phyloP scores from a whole-genome alignment of 2,888 invertebrate genomes.

The Drosophila monieri region DNA sequence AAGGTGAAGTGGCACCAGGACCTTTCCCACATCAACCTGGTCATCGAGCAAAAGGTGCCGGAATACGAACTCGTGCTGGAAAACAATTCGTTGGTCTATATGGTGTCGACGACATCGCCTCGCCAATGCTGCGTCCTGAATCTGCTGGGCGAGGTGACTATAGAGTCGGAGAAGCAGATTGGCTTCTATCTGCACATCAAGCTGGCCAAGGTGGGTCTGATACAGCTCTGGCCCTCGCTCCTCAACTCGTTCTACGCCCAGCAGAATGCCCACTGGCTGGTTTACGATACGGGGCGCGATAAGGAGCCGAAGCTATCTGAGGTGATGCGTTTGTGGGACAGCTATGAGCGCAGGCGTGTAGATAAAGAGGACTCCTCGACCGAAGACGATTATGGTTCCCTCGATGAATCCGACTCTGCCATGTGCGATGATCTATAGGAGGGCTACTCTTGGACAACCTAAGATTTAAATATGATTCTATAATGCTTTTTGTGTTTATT shows the following conservation, averaged over 20 bases:
- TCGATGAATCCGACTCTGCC: not conserved
- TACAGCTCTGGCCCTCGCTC: slow-evolving; percentile 52
- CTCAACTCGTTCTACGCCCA: slow-evolving; percentile 48
- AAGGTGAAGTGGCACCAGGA: slow-evolving; percentile 59
- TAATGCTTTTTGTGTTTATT: not conserved
- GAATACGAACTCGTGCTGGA: slow-evolving; percentile 49
- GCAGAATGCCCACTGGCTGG: slow-evolving; percentile 52
- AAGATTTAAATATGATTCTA: not conserved
- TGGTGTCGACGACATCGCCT: slow-evolving; percentile 34
- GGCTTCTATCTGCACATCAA: slow-evolving; percentile 57
- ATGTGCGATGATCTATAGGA: not conserved
- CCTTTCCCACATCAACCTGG: slow-evolving; percentile 35
- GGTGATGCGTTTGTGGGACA: slow-evolving; percentile 36
- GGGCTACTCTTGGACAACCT: not conserved
- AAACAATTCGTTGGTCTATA: slow-evolving; percentile 44
- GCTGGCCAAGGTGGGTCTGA: slow-evolving; percentile 39
- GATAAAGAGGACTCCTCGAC: not conserved
- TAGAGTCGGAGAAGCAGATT: slow-evolving; percentile 46
- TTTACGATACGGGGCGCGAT: slow-evolving; percentile 43
- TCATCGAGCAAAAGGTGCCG: slow-evolving; percentile 52
- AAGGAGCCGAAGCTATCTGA: not conserved
- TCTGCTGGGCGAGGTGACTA: slow-evolving; percentile 47
- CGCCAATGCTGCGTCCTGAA: slow-evolving; percentile 52
- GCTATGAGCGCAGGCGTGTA: slow-evolving; percentile 4
- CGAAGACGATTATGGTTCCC: not conserved